Evolutionary conservation across 2,888 invertebrate species (phyloP).

Genomic region (Sarcophaga caerulescens): DNA sequence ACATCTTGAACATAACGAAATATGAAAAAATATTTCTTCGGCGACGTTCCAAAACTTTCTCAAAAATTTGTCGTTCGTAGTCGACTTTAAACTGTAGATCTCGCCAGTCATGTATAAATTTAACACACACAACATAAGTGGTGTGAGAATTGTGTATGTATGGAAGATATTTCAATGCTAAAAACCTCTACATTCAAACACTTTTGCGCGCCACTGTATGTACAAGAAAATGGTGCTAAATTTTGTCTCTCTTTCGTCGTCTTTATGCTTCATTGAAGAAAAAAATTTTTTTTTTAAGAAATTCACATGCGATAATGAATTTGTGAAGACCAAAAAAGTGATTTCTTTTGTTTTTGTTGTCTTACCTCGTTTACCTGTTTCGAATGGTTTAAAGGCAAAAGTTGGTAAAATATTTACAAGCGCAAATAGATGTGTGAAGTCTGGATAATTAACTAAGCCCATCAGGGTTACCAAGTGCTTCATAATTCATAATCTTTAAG

Average conservation of each 20-base stretch:
- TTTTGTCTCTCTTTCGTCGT: not conserved
- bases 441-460: not conserved
- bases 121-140: too few relatives aligned
- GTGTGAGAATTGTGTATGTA: too few relatives aligned
- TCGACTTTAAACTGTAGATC: too few relatives aligned
- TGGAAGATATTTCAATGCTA: too few relatives aligned
- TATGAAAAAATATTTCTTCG: too few relatives aligned
- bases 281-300: not conserved
- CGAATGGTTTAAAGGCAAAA: conserved; percentile 18
- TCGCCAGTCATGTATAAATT: too few relatives aligned
- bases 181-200: too few relatives aligned
- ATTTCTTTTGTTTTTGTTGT: not conserved
- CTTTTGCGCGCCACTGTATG: too few relatives aligned
- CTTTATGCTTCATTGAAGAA: conserved; percentile 11
- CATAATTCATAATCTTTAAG: not conserved
- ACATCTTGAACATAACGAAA: too few relatives aligned
- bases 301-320: conserved; percentile 32
- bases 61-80: too few relatives aligned
- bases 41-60: too few relatives aligned
- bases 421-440: not conserved
- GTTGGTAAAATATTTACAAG: not conserved
- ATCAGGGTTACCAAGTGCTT: not conserved
- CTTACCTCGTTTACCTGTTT: conserved; percentile 13
- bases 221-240: too few relatives aligned
- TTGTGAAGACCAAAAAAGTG: not conserved